Evolutionary conservation across 2,888 invertebrate genomes (phyloP), one percentile per base, ranked within the genome.

Genomic region (Leucophenga montana): DNA sequence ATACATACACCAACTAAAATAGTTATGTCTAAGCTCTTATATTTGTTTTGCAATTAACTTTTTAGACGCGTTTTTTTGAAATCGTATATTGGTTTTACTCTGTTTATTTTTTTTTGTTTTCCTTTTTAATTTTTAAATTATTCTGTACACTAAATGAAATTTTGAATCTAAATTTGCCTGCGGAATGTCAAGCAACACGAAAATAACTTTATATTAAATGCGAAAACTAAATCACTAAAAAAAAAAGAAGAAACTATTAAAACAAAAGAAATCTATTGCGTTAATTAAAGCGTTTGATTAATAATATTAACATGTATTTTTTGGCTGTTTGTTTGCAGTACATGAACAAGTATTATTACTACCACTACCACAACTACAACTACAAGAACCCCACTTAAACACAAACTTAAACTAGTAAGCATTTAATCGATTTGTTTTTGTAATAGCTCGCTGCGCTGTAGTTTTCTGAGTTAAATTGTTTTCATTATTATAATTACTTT

Each of bases 301-400:
- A 46, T 64, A 22, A 64, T 46, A 48, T 14, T 50, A 46, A 22
- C 18, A 57, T 57, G 27, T 64, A 27, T n/a, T 18, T 64, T 64
- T 64, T 64, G 62, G 62, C 62, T 64, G 62, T 64, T 64, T 64
- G 62, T 64, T 64, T 64, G 62, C 62, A 64, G 62, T 64, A 64
- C 61, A 61, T 39, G 39, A 39, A 39, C 39, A 39, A 39, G 4
- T 39, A 39, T 39, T 39, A 39, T 39, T 39, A 39, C 8, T 39
- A 39, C 39, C 39, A 39, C 33, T 5, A 33, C 33, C 8, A 27
- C 59, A 33, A 53, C 16, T 14, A 53, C 54, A 54, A 54, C 57
- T 18, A 57, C 57, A 57, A 64, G 44, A 64, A 64, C 46, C 20
- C 46, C 62, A 64, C 62, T 64, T 64, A 64, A 64, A 64, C 62